phyloP scores from a whole-genome alignment of 2,113 vertebrate species.

The Accipiter virgatus region DNA sequence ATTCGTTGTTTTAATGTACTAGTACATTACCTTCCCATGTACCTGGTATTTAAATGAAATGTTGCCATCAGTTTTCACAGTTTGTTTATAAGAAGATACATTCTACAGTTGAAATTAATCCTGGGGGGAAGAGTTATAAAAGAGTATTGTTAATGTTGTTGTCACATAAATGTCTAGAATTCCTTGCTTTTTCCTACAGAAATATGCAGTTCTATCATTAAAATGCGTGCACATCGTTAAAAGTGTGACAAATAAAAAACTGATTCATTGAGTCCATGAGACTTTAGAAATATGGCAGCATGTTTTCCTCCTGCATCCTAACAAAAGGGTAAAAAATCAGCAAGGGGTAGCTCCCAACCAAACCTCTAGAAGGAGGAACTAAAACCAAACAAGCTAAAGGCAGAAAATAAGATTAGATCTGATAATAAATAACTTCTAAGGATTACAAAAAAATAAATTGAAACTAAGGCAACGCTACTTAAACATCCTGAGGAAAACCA shows the following conservation, averaged over 20 bases:
- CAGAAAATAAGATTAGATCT: not conserved
- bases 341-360: not conserved
- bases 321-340: not conserved
- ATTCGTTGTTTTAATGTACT: not conserved
- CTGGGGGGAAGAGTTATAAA: not conserved
- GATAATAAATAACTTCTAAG: slow-evolving; percentile 4
- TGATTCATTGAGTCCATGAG: not conserved
- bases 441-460: slow-evolving; percentile 21
- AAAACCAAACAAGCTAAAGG: not conserved
- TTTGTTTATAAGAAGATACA: slow-evolving; percentile 45
- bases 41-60: slow-evolving; percentile 45
- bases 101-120: slow-evolving; percentile 35
- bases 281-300: slow-evolving; percentile 13
- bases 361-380: not conserved
- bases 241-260: not conserved
- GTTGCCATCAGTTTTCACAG: slow-evolving; percentile 34
- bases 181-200: not conserved
- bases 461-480: not conserved
- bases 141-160: not conserved
- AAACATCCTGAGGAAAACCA: slow-evolving; percentile 39
- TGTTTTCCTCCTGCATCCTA: not conserved
- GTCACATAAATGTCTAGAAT: not conserved
- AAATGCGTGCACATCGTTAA: not conserved
- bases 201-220: not conserved
- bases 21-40: slow-evolving; percentile 32